These are phyloP conservation scores for Gryon sp. DNA, from an alignment of 1,140 invertebrate genomes.

Conservation along the genomic window DNA sequence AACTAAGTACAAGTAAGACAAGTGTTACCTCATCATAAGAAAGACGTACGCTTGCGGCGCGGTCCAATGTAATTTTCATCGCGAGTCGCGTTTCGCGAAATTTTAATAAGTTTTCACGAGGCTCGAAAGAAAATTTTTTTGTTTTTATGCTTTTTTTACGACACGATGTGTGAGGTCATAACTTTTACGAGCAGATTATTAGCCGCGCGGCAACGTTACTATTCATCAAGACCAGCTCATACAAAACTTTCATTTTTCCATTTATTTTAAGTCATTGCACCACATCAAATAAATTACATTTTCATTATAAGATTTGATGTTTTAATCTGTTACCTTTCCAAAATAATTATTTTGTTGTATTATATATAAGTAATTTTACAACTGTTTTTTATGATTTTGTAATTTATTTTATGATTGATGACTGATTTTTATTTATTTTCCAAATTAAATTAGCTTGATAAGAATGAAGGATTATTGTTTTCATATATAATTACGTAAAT, in stretches of 20 bases:
- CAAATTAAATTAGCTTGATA: too few species aligned
- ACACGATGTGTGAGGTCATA: too few species aligned
- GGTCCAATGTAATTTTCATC: slow-evolving; percentile 22
- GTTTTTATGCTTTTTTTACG: too few species aligned
- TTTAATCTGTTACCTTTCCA: slow-evolving; percentile 7
- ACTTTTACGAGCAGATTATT: slow-evolving; percentile 52
- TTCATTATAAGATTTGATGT: slow-evolving; percentile 76
- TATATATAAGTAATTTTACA: too few species aligned
- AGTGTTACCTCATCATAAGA: slow-evolving; percentile 81
- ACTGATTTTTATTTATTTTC: too few species aligned
- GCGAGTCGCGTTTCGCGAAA: background rate
- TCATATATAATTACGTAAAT: too few species aligned
- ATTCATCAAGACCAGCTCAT: slow-evolving; percentile 79
- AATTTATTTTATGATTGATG: too few species aligned
- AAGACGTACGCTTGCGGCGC: slow-evolving; percentile 69
- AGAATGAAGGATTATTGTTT: too few species aligned
- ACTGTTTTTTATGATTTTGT: too few species aligned
- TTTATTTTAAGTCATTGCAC: slow-evolving; percentile 82
- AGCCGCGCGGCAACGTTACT: slow-evolving; percentile 70
- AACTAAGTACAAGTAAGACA: slow-evolving; percentile 81
- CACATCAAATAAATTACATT: slow-evolving; percentile 82
- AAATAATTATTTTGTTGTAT: too few species aligned
- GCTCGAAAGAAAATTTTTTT: too few species aligned
- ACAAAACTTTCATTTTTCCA: slow-evolving; percentile 80
- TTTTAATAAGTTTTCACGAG: too few species aligned